phyloP scores from a whole-genome alignment of 2,888 invertebrate species.

The Leucophenga montana region DNA sequence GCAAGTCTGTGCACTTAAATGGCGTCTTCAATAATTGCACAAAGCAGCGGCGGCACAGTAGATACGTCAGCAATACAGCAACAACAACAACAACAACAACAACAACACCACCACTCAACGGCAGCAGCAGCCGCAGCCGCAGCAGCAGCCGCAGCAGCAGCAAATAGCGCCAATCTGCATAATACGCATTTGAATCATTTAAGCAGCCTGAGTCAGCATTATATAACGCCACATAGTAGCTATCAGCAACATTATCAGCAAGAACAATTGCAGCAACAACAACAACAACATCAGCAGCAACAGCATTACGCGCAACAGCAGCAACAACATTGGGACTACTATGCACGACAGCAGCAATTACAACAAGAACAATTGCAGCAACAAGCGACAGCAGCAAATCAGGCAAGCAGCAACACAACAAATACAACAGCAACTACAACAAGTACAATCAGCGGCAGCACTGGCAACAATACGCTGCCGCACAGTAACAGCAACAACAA shows the following conservation, averaged over 20 bases:
- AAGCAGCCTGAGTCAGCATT: slow-evolving; percentile 69
- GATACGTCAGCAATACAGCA: slow-evolving; percentile 60
- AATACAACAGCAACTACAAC: slow-evolving; percentile 42
- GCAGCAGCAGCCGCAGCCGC: slow-evolving; percentile 50
- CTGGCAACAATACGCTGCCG: slow-evolving; percentile 30
- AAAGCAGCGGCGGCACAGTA: slow-evolving; percentile 69
- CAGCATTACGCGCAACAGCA: slow-evolving; percentile 56
- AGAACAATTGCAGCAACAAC: slow-evolving; percentile 47
- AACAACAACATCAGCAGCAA: slow-evolving; percentile 48
- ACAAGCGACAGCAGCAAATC: slow-evolving; percentile 42
- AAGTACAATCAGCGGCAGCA: slow-evolving; percentile 30
- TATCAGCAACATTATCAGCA: slow-evolving; percentile 55
- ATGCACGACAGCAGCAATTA: slow-evolving; percentile 49
- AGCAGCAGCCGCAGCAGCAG: slow-evolving; percentile 45
- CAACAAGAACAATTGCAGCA: slow-evolving; percentile 42
- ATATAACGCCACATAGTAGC: slow-evolving; percentile 51
- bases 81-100: slow-evolving; percentile 46
- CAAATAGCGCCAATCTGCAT: slow-evolving; percentile 55
- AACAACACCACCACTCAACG: slow-evolving; percentile 37
- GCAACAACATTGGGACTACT: slow-evolving; percentile 69
- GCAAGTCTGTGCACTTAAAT: slow-evolving; percentile 69
- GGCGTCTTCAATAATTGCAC: slow-evolving; percentile 73
- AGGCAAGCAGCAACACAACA: slow-evolving; percentile 43
- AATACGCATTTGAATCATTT: slow-evolving; percentile 70
- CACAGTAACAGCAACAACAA: slow-evolving; percentile 53